phyloP scores from a whole-genome alignment of 2,888 invertebrate genomes.

The Lithosia quadra region DNA sequence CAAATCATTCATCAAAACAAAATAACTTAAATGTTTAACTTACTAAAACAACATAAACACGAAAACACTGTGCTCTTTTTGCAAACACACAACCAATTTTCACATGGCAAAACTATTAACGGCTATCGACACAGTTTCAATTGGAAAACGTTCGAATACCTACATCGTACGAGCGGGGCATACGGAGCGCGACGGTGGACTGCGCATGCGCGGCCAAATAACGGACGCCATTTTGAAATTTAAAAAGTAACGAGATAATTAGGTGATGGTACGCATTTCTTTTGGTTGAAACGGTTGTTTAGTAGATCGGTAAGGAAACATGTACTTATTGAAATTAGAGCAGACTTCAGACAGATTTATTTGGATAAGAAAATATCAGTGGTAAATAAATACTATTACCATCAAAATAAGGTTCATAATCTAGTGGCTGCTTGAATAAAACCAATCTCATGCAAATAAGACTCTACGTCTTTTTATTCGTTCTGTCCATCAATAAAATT shows the following conservation, averaged over 20 bases:
- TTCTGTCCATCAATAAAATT: too few species aligned
- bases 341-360: not conserved
- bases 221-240: conserved; percentile 52
- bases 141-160: conserved; percentile 43
- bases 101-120: conserved; percentile 40
- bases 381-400: not conserved
- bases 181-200: conserved; percentile 59
- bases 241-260: conserved; percentile 38
- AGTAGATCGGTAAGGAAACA: not conserved
- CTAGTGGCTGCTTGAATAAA: not conserved
- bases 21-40: not conserved
- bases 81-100: conserved; percentile 29
- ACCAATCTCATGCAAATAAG: not conserved
- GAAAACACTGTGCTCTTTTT: conserved; percentile 39
- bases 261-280: conserved; percentile 26
- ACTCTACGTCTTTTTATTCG: too few species aligned
- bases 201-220: conserved; percentile 60
- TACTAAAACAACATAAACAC: conserved; percentile 12
- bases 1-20: too few species aligned
- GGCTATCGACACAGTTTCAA: conserved; percentile 35
- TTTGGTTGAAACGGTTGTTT: conserved; percentile 8
- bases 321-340: not conserved
- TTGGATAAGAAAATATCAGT: not conserved
- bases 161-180: conserved; percentile 67
- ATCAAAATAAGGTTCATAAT: not conserved